phyloP scores from a whole-genome alignment of 2,113 vertebrate species.

The Heterotilapia buettikoferi region DNA sequence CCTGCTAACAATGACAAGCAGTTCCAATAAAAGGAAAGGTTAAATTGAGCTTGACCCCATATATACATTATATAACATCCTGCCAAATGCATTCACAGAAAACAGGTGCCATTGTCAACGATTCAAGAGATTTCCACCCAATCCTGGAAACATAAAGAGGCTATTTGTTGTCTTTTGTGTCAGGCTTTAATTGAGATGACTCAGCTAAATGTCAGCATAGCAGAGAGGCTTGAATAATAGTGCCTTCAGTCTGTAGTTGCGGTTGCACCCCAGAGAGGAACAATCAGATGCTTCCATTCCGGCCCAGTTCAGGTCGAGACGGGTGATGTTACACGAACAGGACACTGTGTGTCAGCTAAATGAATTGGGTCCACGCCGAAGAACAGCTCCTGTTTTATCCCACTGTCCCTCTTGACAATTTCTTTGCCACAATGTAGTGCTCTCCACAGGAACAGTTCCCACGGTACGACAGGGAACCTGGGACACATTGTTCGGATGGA shows the following conservation, averaged over 20 bases:
- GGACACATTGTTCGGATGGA: slow-evolving; percentile 10
- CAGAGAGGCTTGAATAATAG: slow-evolving; percentile 9
- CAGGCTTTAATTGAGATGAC: slow-evolving; percentile 38
- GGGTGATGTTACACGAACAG: slow-evolving; percentile 57
- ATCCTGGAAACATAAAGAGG: slow-evolving; percentile 23
- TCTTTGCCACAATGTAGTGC: slow-evolving; percentile 21
- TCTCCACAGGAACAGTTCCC: slow-evolving; percentile 46
- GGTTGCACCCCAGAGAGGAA: slow-evolving; percentile 13
- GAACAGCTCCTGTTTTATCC: slow-evolving; percentile 58
- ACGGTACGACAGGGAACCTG: slow-evolving; percentile 41
- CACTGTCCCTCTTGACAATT: slow-evolving; percentile 25
- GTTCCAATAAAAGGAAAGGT: neutral
- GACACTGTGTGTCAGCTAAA: slow-evolving; percentile 34
- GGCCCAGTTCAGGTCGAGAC: slow-evolving; percentile 5
- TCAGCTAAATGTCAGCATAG: slow-evolving; percentile 27
- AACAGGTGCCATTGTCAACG: neutral
- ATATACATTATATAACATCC: neutral
- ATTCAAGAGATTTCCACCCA: neutral
- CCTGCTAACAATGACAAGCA: neutral
- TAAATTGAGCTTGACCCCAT: neutral
- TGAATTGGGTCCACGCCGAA: slow-evolving; percentile 34
- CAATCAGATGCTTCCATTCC: slow-evolving; percentile 30
- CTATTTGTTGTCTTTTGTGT: slow-evolving; percentile 35
- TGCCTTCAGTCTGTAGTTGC: slow-evolving; percentile 8
- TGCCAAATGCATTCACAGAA: neutral